A percentile compares a stretch with the other conserved stretches of the same genome.
These are phyloP conservation scores for Mohoua ochrocephala DNA, from an alignment of 2,113 vertebrate species.

Conservation along the genomic window DNA sequence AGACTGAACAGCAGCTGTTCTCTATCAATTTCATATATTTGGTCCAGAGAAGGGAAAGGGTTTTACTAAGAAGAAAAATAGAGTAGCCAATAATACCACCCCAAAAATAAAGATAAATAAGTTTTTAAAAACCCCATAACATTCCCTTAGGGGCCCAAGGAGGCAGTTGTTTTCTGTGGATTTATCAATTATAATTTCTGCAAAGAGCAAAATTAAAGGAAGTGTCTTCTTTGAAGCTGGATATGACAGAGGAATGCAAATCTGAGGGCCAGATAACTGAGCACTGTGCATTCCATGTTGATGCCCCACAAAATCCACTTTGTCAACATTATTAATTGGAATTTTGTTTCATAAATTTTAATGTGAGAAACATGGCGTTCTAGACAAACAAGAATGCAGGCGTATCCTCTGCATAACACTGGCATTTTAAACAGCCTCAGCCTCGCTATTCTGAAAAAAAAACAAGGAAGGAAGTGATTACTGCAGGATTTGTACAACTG, in stretches of 20 bases:
- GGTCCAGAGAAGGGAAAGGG: not conserved
- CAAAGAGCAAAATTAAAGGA: not conserved
- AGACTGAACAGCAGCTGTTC: slow-evolving; percentile 61
- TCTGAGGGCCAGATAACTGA: not conserved
- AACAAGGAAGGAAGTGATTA: slow-evolving; percentile 47
- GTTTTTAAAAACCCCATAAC: not conserved
- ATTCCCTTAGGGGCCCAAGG: not conserved
- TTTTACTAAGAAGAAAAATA: slow-evolving; percentile 15
- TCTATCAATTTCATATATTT: slow-evolving; percentile 56
- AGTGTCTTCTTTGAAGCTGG: not conserved
- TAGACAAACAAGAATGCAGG: slow-evolving; percentile 59
- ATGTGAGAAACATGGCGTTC: slow-evolving; percentile 40
- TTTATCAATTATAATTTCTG: not conserved
- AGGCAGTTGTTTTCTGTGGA: not conserved
- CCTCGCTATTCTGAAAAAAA: slow-evolving; percentile 2
- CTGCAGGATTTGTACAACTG: slow-evolving; percentile 16
- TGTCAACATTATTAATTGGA: not conserved
- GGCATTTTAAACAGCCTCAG: not conserved
- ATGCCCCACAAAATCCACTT: slow-evolving; percentile 15
- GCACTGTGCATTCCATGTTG: not conserved
- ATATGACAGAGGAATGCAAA: not conserved
- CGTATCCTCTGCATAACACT: not conserved
- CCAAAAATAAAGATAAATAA: not conserved
- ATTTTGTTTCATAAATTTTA: slow-evolving; percentile 53
- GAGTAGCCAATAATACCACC: not conserved